Conservation (phyloP, 2,113 vertebrate species). For the Leucoraja erinaceus region DNA sequence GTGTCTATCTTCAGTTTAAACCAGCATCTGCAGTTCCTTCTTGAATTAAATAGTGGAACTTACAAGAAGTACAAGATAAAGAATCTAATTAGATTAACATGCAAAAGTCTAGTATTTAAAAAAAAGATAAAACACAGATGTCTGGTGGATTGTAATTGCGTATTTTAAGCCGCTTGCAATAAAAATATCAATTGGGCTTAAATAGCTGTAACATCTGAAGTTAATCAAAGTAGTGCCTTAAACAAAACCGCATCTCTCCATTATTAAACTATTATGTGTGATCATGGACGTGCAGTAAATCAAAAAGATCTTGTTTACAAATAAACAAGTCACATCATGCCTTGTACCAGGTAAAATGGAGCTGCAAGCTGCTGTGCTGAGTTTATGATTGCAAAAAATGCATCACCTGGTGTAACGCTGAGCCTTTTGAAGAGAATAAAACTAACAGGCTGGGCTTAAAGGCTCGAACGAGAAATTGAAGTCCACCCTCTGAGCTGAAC, state of each 20-base stretch:
- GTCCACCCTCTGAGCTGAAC: not conserved
- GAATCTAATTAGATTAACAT: not conserved
- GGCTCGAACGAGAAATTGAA: too few species aligned
- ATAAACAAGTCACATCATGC: not conserved
- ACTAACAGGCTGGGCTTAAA: not conserved
- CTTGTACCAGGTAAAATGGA: not conserved
- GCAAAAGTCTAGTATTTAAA: not conserved
- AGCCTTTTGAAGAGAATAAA: not conserved
- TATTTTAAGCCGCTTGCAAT: not conserved
- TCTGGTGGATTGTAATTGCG: not conserved
- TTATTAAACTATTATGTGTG: not conserved
- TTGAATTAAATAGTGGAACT: not conserved
- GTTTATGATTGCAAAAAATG: not conserved
- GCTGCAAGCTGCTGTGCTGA: not conserved
- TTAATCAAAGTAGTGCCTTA: not conserved
- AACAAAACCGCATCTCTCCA: not conserved
- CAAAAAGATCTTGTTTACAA: slow-evolving; percentile 1
- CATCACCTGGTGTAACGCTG: not conserved
- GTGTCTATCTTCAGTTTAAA: too few species aligned
- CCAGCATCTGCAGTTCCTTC: too few species aligned
- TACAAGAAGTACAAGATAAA: not conserved
- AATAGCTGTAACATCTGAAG: slow-evolving; percentile 1
- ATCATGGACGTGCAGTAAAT: not conserved
- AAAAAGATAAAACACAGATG: not conserved
- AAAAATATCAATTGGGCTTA: not conserved